Percentiles rank a stretch among this genome's conserved stretches.
Conservation (phyloP, 2,113 vertebrate genomes). For the Myxocyprinus asiaticus region DNA sequence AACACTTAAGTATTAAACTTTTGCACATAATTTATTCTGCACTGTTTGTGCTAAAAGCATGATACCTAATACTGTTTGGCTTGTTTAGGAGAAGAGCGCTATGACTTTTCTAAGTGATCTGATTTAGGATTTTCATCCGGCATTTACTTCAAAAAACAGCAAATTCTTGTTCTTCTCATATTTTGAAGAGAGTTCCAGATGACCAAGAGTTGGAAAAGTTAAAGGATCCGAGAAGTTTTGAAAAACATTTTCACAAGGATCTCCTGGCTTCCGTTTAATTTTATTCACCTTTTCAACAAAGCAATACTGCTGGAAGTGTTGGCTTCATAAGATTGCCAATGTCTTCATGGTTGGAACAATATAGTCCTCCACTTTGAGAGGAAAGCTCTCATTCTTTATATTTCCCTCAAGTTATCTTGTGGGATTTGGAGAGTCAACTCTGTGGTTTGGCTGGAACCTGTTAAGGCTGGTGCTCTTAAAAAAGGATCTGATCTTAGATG, state of each 20-base stretch:
- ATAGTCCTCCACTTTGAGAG: not conserved
- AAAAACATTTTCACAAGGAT: constrained; percentile 55
- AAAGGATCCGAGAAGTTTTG: constrained; percentile 48
- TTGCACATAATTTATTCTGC: not conserved
- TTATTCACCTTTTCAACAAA: constrained; percentile 17
- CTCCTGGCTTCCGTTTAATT: constrained; percentile 46
- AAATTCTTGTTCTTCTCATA: not conserved
- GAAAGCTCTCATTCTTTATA: not conserved
- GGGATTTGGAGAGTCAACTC: constrained; percentile 19
- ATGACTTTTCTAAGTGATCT: not conserved
- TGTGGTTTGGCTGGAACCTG: constrained; percentile 23
- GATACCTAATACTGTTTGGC: not conserved
- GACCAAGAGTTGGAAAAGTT: constrained; percentile 41
- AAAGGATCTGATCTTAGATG: constrained; percentile 32
- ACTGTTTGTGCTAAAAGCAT: not conserved
- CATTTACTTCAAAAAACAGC: not conserved
- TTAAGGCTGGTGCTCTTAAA: constrained; percentile 23
- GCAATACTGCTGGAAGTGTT: not conserved
- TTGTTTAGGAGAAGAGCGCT: not conserved
- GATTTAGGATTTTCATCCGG: too few species aligned
- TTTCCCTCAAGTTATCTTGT: constrained; percentile 2
- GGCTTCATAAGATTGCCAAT: not conserved
- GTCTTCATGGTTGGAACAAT: not conserved
- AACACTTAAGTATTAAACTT: not conserved
- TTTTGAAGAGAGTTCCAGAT: constrained; percentile 50